Evolutionary conservation across 1,140 invertebrate species (phyloP).

Genomic region (Bombus soroeensis): DNA sequence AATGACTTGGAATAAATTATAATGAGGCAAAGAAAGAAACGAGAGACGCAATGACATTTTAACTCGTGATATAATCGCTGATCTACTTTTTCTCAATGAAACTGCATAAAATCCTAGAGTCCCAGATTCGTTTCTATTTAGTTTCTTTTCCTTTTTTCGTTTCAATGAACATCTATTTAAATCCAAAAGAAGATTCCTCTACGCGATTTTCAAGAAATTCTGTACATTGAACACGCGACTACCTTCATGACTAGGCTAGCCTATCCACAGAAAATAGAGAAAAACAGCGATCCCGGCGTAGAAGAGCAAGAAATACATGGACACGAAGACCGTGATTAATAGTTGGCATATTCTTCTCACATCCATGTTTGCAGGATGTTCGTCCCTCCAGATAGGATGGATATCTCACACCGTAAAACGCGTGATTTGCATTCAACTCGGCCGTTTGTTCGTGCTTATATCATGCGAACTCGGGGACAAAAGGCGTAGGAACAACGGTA

Average conservation of each 20-base stretch:
- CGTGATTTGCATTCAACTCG: slow-evolving; percentile 39
- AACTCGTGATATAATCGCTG: neutral
- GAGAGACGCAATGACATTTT: too few species aligned
- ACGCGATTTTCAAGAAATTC: neutral
- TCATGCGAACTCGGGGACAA: slow-evolving; percentile 27
- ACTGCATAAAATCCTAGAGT: neutral
- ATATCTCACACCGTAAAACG: slow-evolving; percentile 23
- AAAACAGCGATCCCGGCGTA: slow-evolving; percentile 71
- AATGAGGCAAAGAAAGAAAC: neutral
- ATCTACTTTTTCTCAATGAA: neutral
- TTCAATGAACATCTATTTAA: neutral
- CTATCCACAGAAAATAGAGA: slow-evolving; percentile 73
- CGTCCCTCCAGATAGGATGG: slow-evolving; percentile 5
- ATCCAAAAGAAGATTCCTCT: neutral
- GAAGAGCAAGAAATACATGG: slow-evolving; percentile 78
- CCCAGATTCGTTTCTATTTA: neutral
- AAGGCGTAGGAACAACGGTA: neutral
- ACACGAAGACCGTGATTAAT: slow-evolving; percentile 71
- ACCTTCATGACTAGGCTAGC: too few species aligned
- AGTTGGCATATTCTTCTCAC: slow-evolving; percentile 72
- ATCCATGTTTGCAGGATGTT: slow-evolving; percentile 67
- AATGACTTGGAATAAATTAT: neutral
- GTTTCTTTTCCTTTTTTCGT: neutral
- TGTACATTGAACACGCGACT: too few species aligned
- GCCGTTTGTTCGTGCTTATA: slow-evolving; percentile 14